These are phyloP conservation scores for Beris chalybata DNA, from an alignment of 2,888 invertebrate genomes.

Conservation along the genomic window DNA sequence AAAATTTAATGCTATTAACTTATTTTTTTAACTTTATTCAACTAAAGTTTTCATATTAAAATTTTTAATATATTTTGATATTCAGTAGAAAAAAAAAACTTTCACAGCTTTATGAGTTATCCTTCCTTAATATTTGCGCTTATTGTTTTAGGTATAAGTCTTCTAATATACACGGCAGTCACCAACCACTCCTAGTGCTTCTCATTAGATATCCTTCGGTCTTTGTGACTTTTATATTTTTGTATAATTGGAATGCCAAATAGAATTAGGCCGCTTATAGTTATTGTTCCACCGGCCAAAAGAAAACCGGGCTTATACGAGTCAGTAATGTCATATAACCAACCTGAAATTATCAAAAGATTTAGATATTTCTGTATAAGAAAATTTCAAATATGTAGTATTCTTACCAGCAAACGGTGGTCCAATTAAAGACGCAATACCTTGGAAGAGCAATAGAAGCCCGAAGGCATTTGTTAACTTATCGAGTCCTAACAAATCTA, in stretches of 20 bases:
- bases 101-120: constrained; percentile 35
- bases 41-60: constrained; percentile 23
- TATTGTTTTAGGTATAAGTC: background rate
- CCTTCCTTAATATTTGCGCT: constrained; percentile 12
- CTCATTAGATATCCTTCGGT: constrained; percentile 38
- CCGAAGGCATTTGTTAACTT: constrained; percentile 95
- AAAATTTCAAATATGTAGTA: constrained; percentile 31
- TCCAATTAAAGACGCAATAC: constrained; percentile 88
- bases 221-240: constrained; percentile 49
- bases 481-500: constrained; percentile 91
- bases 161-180: background rate
- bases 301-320: constrained; percentile 88
- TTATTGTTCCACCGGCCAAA: constrained; percentile 83
- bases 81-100: constrained; percentile 29
- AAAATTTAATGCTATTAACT: no score
- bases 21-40: constrained; percentile 21
- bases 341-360: constrained; percentile 63
- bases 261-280: constrained; percentile 84
- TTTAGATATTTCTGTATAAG: constrained; percentile 5
- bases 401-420: constrained; percentile 87
- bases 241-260: constrained; percentile 79
- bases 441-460: constrained; percentile 87
- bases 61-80: constrained; percentile 7
- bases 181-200: constrained; percentile 1
- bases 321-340: constrained; percentile 73